Percentiles rank a stretch among this genome's conserved stretches.
Evolutionary conservation across 2,888 invertebrate genomes (phyloP).

Genomic region (Troides helena): DNA sequence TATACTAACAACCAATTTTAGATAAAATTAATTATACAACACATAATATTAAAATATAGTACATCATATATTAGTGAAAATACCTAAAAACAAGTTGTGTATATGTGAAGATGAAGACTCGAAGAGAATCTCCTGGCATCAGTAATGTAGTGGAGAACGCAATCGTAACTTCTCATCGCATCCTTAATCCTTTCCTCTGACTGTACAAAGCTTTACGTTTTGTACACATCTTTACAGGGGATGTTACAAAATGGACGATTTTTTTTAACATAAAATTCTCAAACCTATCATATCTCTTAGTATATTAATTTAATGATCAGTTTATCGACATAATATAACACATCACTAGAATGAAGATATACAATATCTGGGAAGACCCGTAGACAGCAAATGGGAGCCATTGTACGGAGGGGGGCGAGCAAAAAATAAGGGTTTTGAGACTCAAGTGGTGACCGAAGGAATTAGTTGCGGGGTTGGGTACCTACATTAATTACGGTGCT

Average conservation of each 20-base stretch:
- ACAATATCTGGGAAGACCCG: slow-evolving; percentile 39
- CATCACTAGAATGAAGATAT: slow-evolving; percentile 38
- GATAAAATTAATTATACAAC: no score
- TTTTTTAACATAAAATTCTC: no score
- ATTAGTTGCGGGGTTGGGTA: slow-evolving; percentile 36
- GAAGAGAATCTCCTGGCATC: no score
- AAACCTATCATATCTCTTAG: no score
- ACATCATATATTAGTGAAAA: no score
- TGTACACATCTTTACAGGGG: no score
- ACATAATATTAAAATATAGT: no score
- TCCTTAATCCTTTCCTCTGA: slow-evolving; percentile 1
- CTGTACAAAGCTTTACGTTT: neutral
- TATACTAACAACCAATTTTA: no score
- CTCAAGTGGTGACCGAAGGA: slow-evolving; percentile 34
- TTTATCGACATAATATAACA: slow-evolving; percentile 33
- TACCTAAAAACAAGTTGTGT: no score
- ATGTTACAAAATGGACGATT: no score
- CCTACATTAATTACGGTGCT: slow-evolving; percentile 39
- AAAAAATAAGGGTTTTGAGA: slow-evolving; percentile 39
- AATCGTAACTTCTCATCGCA: slow-evolving; percentile 14
- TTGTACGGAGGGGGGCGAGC: slow-evolving; percentile 38
- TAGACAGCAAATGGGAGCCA: slow-evolving; percentile 41
- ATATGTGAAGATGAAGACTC: no score
- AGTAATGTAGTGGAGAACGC: slow-evolving; percentile 14
- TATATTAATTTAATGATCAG: slow-evolving; percentile 1